Evolutionary conservation across 2,797 vertebrate species (phyloP), one percentile per base, ranked within the genome.

Genomic region (Pseudochirops cupreus): DNA sequence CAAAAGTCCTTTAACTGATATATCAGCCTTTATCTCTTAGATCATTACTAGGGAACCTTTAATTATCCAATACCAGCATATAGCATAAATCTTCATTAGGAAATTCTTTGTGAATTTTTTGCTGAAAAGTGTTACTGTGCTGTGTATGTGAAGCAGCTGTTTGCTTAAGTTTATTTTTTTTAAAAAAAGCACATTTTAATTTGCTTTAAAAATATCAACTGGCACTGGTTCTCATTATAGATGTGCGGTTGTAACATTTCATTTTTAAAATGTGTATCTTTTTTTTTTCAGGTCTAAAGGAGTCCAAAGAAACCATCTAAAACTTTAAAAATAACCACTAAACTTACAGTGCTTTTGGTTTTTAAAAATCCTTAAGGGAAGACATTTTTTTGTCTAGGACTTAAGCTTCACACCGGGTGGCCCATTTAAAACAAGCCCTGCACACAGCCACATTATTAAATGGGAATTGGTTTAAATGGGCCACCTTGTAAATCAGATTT

Each of bases 281-380:
- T 98, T 97, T 98, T 97, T 98, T 98, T 97, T 98, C 96, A 98
- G 96, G 97, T 97, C 97, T 97, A 97, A 97, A 97, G 97, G 97
- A 98, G 98, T 98, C 98, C 97, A 98, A 98, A 98, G 97, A 98
- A 98, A 98, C 98, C 98, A 98, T 97, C 98, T 98, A 97, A 98
- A 97, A 97, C 96, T 96, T 98, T 98, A 98, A 98, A 98, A 98
- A 98, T 98, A 98, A 98, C 97, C 98, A 97, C 97, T 97, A 98
- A 98, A 97, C 95, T 97, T 98, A 97, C 97, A 98, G 96, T 97
- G 96, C 97, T 97, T 98, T 97, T 96, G 97, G 97, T 96, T 98
- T 98, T 98, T 96, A 98, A 97, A 98, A 97, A 97, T 98, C 97
- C 98, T 98, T 97, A 95, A 95, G 97, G 96, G 97, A 98, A 97